Evolutionary conservation across 92 coral and sea anemone genomes (phyloP), one percentile per base, ranked within the genome.

Genomic region (Scolanthus callimorphus): DNA sequence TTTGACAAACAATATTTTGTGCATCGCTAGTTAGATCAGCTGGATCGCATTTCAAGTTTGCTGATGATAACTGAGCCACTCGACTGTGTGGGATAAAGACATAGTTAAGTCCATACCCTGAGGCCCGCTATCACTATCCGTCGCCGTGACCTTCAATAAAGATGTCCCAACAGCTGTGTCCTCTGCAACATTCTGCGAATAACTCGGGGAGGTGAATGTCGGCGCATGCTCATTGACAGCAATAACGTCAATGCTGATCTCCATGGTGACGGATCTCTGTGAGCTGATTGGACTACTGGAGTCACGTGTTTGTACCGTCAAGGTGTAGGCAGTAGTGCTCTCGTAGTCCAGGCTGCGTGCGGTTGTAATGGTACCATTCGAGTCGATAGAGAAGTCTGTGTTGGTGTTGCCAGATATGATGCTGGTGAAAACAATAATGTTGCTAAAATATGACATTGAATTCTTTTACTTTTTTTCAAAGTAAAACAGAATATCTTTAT

Each of bases 91-190:
- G n/a, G n/a, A n/a, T n/a, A n/a, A n/a, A n/a, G n/a, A n/a, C n/a
- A n/a, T n/a, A n/a, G n/a, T n/a, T n/a, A n/a, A n/a, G n/a, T 6
- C 41, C 29, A 26, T 77, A 86, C 95, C 95, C 76, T 78, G 83
- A 1, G 61, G 76, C 44, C 81, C 95, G 11, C 50, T 37, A 63
- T 86, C 95, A 27, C 29, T 49, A 59, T 86, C 95, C 13, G 55
- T 60, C 15, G 95, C 95, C 10, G 84, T 60, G 26, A 81, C 79
- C 67, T 67, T 77, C 11, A 86, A 49, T 44, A 86, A 61, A 24
- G 88, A 76, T 12, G 88, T 77, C 55, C 95, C 95, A 3, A 83
- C 74, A 0, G 76, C 65, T 0, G 81, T 72, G 44, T 76, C 78
- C 69, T 86, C 80, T 27, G 64, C 67, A 34, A 81, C 41, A 17